These are phyloP conservation scores for Hemibagrus guttatus DNA, from an alignment of 2,797 vertebrate genomes.

Conservation along the genomic window DNA sequence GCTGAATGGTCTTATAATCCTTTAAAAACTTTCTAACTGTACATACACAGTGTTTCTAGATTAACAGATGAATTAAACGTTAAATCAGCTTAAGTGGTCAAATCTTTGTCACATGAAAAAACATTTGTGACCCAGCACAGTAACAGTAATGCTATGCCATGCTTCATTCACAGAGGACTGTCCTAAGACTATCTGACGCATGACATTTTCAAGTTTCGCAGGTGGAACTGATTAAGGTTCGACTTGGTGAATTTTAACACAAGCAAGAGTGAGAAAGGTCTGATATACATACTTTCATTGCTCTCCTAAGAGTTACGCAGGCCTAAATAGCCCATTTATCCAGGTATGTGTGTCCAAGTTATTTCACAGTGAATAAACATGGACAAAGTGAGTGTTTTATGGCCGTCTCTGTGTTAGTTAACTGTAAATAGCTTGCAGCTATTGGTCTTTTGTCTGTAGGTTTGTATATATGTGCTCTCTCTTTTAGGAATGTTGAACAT, in stretches of 20 bases:
- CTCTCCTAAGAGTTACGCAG: conserved; percentile 67
- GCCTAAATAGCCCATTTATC: conserved; percentile 69
- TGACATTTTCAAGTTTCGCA: conserved; percentile 76
- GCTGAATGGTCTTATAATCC: conserved; percentile 64
- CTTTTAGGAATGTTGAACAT: conserved; percentile 34
- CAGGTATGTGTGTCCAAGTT: conserved; percentile 61
- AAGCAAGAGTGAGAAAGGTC: conserved; percentile 62
- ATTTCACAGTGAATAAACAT: conserved; percentile 69
- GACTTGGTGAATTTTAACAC: conserved; percentile 62
- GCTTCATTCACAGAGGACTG: conserved; percentile 64
- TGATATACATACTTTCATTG: conserved; percentile 64
- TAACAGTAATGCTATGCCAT: conserved; percentile 44
- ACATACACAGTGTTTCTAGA: conserved; percentile 68
- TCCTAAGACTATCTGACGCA: conserved; percentile 69
- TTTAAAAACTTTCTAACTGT: conserved; percentile 61
- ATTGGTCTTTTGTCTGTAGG: conserved; percentile 36
- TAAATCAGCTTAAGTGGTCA: conserved; percentile 64
- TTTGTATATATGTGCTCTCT: conserved; percentile 15
- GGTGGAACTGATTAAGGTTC: conserved; percentile 80
- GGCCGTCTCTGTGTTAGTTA: conserved; percentile 39
- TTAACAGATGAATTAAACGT: conserved; percentile 69
- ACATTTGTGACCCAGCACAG: conserved; percentile 47
- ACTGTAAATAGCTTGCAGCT: conserved; percentile 49
- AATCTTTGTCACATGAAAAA: conserved; percentile 69
- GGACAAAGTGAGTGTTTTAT: conserved; percentile 65